Evolutionary conservation across 2,113 vertebrate genomes (phyloP).

Genomic region (Morone chrysops): DNA sequence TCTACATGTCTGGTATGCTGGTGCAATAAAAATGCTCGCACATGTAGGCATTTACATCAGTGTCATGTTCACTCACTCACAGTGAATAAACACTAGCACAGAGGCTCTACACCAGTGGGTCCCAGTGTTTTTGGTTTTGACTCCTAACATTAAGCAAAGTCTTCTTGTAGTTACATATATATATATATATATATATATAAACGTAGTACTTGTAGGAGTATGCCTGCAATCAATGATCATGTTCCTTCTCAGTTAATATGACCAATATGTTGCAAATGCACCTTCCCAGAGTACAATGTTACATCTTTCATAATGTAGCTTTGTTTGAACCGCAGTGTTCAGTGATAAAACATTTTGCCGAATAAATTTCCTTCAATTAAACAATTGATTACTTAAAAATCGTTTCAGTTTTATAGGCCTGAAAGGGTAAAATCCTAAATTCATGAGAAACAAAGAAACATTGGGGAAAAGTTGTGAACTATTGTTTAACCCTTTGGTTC

Average conservation of each 20-base stretch:
- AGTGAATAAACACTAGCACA: background rate
- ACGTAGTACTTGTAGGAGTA: background rate
- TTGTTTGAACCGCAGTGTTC: too few relatives aligned
- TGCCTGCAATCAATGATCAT: background rate
- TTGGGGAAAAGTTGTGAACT: background rate
- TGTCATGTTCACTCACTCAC: background rate
- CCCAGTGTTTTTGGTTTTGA: too few relatives aligned
- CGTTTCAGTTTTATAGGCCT: too few relatives aligned
- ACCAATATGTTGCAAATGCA: too few relatives aligned
- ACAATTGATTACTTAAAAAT: too few relatives aligned
- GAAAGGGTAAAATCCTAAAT: too few relatives aligned
- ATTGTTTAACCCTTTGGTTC: too few relatives aligned
- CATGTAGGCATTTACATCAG: background rate
- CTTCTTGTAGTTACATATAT: background rate
- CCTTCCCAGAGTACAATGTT: too few relatives aligned
- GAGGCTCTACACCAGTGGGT: background rate
- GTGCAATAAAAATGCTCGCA: background rate
- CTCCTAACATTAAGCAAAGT: background rate
- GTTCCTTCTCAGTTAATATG: background rate
- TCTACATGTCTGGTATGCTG: slow-evolving; percentile 85
- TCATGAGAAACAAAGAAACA: background rate
- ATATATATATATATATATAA: background rate
- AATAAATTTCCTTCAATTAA: too few relatives aligned
- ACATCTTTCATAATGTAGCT: too few relatives aligned
- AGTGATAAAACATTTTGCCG: too few relatives aligned